These are phyloP conservation scores for Anguilla obscura DNA, from an alignment of 2,797 vertebrate genomes.

Conservation along the genomic window DNA sequence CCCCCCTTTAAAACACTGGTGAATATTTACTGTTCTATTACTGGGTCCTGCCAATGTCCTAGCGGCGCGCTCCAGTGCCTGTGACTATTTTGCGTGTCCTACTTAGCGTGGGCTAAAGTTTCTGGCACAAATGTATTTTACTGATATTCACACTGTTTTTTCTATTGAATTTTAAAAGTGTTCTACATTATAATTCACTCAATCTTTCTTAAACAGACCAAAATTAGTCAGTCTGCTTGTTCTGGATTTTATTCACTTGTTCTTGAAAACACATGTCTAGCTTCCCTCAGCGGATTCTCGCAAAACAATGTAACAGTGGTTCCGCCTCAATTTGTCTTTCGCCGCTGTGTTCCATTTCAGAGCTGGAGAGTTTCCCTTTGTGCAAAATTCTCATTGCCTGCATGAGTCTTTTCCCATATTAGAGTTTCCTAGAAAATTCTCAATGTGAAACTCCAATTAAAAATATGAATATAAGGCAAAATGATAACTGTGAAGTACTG, in stretches of 20 bases:
- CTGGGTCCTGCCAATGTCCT: background rate
- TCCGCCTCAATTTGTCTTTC: background rate
- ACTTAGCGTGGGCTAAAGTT: background rate
- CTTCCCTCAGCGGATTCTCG: background rate
- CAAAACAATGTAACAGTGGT: background rate
- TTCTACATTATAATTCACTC: background rate
- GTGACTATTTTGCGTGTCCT: background rate
- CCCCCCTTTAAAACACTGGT: background rate
- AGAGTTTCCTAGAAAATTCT: background rate
- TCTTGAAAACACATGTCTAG: background rate
- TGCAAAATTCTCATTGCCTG: background rate
- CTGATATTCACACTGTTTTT: background rate
- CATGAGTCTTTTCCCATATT: background rate
- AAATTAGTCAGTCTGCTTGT: background rate
- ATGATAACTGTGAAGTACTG: background rate
- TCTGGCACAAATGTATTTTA: background rate
- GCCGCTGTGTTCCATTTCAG: background rate
- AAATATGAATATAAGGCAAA: background rate
- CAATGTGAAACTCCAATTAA: background rate
- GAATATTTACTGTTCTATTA: background rate
- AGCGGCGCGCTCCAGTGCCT: background rate
- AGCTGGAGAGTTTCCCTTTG: background rate
- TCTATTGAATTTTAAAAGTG: background rate
- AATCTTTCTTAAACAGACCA: background rate
- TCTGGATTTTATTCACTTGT: background rate